Evolutionary conservation across 2,888 invertebrate species (phyloP).

Genomic region (Antheraea yamamai): DNA sequence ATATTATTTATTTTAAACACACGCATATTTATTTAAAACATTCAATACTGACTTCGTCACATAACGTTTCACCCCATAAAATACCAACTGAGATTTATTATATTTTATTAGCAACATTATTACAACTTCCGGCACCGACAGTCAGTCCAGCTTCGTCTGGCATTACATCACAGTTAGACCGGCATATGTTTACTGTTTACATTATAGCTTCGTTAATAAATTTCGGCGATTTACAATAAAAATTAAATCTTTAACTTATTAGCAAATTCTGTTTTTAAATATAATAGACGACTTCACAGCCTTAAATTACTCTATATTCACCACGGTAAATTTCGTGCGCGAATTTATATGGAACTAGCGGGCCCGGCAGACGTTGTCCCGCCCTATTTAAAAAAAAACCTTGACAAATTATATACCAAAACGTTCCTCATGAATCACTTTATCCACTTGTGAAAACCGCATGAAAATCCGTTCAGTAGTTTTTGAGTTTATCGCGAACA

Average conservation of each 20-base stretch:
- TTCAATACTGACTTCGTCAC: slow-evolving; percentile 8
- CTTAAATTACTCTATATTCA: neutral
- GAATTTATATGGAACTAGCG: too few relatives aligned
- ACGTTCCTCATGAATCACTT: too few relatives aligned
- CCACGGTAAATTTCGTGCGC: neutral
- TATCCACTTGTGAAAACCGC: too few relatives aligned
- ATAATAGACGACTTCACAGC: neutral
- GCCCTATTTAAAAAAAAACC: too few relatives aligned
- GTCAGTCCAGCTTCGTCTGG: slow-evolving; percentile 38
- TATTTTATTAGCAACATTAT: slow-evolving; percentile 41
- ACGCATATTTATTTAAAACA: neutral
- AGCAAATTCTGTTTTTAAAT: neutral
- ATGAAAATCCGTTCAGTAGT: too few relatives aligned
- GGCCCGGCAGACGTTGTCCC: too few relatives aligned
- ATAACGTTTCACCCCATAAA: neutral
- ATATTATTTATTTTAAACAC: too few relatives aligned
- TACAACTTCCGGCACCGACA: slow-evolving; percentile 44
- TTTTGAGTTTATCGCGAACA: too few relatives aligned
- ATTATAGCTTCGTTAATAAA: slow-evolving; percentile 13
- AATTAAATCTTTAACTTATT: neutral
- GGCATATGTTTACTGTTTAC: slow-evolving; percentile 15
- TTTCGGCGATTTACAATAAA: slow-evolving; percentile 7
- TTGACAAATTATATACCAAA: too few relatives aligned
- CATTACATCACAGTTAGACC: slow-evolving; percentile 31
- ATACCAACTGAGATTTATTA: slow-evolving; percentile 33